Evolutionary conservation across 2,888 invertebrate species (phyloP), one percentile per base, ranked within the genome.

Genomic region (Lymantria monacha): DNA sequence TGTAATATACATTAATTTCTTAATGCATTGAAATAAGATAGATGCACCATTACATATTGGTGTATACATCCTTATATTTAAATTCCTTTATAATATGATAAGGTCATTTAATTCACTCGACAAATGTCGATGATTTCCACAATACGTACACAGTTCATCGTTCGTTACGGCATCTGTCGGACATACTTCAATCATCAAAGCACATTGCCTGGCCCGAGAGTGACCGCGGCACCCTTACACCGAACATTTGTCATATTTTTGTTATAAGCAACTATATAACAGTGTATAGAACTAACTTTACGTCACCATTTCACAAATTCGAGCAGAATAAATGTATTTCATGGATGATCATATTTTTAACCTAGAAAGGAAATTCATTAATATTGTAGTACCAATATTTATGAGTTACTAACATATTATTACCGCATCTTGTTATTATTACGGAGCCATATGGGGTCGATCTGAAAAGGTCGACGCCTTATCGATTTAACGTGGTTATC

Each of bases 101-200:
- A 22, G 5, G 3, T 22, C 22, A 22, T 41, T 14, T 14, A 9
- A n/a, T n/a, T 42, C 30, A 30, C 42, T 42, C n/a, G 22, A 30
- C 7, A 41, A 15, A 51, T 45, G 48, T 64, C 64, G 61, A 43
- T 36, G 13, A 42, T 31, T 59, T 61, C 13, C n/a, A 53, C 36
- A 69, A 74, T 77, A 67, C 12, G 11, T 7, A 14, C 57, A 42
- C 62, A 63, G 76, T 70, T 74, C 73, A 64, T 69, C 60, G 72
- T 37, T 69, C 74, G 59, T 59, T 48, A 31, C 44, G 72, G 74
- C 62, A 82, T 81, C 51, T 57, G 83, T 74, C 83, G 83, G 82
- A 62, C 70, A 77, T 79, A 70, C 66, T 69, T 72, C 59, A 51
- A 58, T 66, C 70, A 72, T 82, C 81, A 80, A 79, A 80, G 77